These are phyloP conservation scores for Drosophila fulvimacula DNA, from an alignment of 2,888 invertebrate species.

Conservation along the genomic window DNA sequence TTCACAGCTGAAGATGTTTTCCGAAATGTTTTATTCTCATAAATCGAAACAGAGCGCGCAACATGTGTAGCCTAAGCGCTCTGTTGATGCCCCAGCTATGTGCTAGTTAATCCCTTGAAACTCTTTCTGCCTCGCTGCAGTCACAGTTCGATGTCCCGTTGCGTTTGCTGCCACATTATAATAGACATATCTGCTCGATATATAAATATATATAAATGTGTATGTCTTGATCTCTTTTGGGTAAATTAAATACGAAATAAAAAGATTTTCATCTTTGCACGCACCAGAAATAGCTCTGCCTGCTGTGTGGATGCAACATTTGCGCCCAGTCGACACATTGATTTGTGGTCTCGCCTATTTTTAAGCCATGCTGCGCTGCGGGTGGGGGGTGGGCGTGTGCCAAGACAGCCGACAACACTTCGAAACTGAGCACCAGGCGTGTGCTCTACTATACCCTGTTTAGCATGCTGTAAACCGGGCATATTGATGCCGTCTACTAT, in stretches of 20 bases:
- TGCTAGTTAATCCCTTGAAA: slow-evolving; percentile 24
- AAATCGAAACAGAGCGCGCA: slow-evolving; percentile 8
- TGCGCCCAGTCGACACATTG: slow-evolving; percentile 34
- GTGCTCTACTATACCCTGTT: not conserved
- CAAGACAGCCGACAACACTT: slow-evolving; percentile 13
- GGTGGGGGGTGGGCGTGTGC: slow-evolving; percentile 16
- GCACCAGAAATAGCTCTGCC: slow-evolving; percentile 48
- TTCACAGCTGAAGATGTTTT: not conserved
- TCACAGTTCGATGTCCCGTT: slow-evolving; percentile 27
- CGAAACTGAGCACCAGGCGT: slow-evolving; percentile 2
- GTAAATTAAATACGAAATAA: slow-evolving; percentile 48
- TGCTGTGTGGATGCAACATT: slow-evolving; percentile 42
- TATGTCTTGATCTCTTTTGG: slow-evolving; percentile 27
- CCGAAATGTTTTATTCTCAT: not conserved
- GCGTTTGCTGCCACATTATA: slow-evolving; percentile 24
- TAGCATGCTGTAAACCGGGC: not conserved
- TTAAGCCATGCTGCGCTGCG: slow-evolving; percentile 15
- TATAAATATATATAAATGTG: not conserved
- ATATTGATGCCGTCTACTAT: not conserved
- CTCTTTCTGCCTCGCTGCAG: slow-evolving; percentile 23
- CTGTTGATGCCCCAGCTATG: slow-evolving; percentile 8
- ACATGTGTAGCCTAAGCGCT: slow-evolving; percentile 18
- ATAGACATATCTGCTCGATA: slow-evolving; percentile 18
- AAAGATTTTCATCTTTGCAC: slow-evolving; percentile 44
- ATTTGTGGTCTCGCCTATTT: slow-evolving; percentile 52